These are phyloP conservation scores for Camponotus floridanus DNA, from an alignment of 1,140 invertebrate genomes.

Conservation along the genomic window DNA sequence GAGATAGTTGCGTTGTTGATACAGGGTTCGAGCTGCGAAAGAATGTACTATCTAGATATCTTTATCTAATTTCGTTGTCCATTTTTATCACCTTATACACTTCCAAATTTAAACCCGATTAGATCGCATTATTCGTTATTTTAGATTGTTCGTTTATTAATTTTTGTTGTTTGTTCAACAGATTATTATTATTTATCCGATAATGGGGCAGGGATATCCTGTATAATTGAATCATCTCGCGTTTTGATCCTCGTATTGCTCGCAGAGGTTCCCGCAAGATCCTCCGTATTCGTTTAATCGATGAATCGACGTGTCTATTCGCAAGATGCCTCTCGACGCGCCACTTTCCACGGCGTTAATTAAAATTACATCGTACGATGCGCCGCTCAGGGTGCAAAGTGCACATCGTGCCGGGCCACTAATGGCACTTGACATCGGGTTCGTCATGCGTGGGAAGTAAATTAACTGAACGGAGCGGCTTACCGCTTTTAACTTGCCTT, in stretches of 20 bases:
- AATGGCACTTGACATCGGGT: slow-evolving; percentile 58
- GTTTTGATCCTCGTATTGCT: neutral
- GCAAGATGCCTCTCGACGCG: slow-evolving; percentile 6
- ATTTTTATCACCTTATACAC: neutral
- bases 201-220: neutral
- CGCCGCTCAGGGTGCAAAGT: slow-evolving; percentile 45
- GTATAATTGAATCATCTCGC: neutral
- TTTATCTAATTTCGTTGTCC: neutral
- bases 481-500: slow-evolving; percentile 15
- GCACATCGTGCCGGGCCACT: slow-evolving; percentile 59
- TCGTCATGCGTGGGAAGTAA: slow-evolving; percentile 61
- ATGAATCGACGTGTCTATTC: slow-evolving; percentile 45
- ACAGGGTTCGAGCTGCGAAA: neutral
- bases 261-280: slow-evolving; percentile 8
- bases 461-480: slow-evolving; percentile 50
- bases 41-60: neutral
- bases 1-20: slow-evolving; percentile 3
- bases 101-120: neutral
- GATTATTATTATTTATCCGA: neutral
- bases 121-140: neutral
- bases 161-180: neutral
- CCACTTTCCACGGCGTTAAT: slow-evolving; percentile 46
- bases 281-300: slow-evolving; percentile 30
- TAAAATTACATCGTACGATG: slow-evolving; percentile 56
- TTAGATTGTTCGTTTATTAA: neutral